Evolutionary conservation across 2,113 vertebrate species (phyloP).

Genomic region (Apteryx owenii): DNA sequence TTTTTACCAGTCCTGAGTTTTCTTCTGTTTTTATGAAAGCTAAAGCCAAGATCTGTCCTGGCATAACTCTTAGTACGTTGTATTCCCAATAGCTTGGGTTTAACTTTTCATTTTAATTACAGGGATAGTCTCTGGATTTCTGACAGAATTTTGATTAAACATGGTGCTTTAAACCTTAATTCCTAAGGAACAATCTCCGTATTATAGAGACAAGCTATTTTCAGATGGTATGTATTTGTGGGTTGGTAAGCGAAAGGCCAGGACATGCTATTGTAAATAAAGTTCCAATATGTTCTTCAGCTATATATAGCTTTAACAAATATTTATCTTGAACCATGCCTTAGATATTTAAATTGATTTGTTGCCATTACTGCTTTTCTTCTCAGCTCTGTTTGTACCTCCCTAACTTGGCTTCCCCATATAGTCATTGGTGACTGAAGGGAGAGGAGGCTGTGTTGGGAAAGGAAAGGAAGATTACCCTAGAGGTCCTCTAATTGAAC

Average conservation of each 20-base stretch:
- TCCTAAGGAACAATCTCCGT: background rate
- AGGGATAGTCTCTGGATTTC: background rate
- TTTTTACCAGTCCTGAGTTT: background rate
- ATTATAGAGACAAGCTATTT: background rate
- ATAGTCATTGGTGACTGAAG: background rate
- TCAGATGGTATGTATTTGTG: background rate
- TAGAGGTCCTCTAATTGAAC: background rate
- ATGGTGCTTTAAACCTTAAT: background rate
- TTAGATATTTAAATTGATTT: background rate
- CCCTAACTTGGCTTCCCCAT: background rate
- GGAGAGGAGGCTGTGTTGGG: background rate
- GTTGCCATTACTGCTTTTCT: background rate
- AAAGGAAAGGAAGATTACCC: constrained; percentile 15
- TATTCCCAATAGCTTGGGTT: background rate
- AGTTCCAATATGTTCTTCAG: background rate
- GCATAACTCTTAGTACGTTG: background rate
- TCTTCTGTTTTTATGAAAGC: background rate
- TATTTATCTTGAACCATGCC: background rate
- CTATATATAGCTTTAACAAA: constrained; percentile 17
- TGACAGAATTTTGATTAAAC: background rate
- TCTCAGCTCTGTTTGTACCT: background rate
- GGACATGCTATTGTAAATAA: background rate
- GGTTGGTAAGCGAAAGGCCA: background rate
- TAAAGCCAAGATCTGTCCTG: background rate
- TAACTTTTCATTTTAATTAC: background rate